A percentile compares a stretch with the other conserved stretches of the same genome.
These are phyloP conservation scores for Phyto melanocephala DNA, from an alignment of 2,888 invertebrate species.

Conservation along the genomic window DNA sequence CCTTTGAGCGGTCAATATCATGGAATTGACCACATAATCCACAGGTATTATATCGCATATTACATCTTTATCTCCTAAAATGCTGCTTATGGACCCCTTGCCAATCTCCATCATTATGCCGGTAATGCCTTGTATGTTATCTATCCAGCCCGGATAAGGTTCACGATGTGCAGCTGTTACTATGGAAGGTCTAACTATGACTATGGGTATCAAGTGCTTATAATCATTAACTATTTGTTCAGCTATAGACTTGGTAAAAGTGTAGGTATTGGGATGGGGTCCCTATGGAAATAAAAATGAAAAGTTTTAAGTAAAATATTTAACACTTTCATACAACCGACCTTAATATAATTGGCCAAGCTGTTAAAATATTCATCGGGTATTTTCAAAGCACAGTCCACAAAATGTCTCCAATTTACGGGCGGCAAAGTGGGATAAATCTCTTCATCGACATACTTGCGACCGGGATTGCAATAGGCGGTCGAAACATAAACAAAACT, in stretches of 20 bases:
- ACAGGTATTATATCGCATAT: slow-evolving; percentile 95
- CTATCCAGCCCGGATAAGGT: slow-evolving; percentile 91
- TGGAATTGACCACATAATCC: slow-evolving; percentile 92
- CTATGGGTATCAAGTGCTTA: slow-evolving; percentile 88
- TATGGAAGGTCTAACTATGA: slow-evolving; percentile 96
- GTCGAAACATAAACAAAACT: slow-evolving; percentile 95
- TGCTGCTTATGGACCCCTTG: slow-evolving; percentile 89
- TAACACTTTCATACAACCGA: slow-evolving; percentile 67
- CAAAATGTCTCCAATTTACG: slow-evolving; percentile 82
- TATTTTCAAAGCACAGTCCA: slow-evolving; percentile 82
- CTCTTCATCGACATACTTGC: slow-evolving; percentile 87
- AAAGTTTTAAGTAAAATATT: background rate
- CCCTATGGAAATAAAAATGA: slow-evolving; percentile 79
- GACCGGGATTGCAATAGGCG: slow-evolving; percentile 96
- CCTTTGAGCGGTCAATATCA: slow-evolving; percentile 92
- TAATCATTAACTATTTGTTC: slow-evolving; percentile 88
- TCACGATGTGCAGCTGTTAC: slow-evolving; percentile 87
- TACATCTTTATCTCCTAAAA: slow-evolving; percentile 86
- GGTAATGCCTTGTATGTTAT: slow-evolving; percentile 91
- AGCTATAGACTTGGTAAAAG: slow-evolving; percentile 95
- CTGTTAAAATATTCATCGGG: slow-evolving; percentile 82
- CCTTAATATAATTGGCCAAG: slow-evolving; percentile 82
- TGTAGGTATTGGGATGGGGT: slow-evolving; percentile 96
- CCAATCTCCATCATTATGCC: slow-evolving; percentile 90
- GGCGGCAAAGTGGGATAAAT: slow-evolving; percentile 86